Evolutionary conservation across 2,113 vertebrate species (phyloP), one percentile per base, ranked within the genome.

Genomic region (Tychaedon coryphoeus): DNA sequence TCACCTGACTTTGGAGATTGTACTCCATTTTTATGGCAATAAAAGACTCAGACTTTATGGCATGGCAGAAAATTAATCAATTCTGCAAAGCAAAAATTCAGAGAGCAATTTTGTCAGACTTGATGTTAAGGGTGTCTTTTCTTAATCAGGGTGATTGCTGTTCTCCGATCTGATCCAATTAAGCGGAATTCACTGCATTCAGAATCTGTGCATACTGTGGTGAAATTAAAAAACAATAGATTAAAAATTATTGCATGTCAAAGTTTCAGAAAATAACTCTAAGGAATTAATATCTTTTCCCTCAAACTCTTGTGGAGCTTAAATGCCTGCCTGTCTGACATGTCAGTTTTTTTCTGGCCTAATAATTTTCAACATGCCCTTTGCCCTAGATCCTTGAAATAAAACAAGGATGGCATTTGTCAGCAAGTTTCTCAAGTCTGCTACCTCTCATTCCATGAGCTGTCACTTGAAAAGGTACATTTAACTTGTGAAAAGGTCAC

Each of bases 401-500:
- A 95, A 95, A 96, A 84, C 90, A 95, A 93, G 76, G 73, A 87
- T 85, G 75, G 73, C 93, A 86, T 67, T 93, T 95, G 85, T 95
- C 90, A 88, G 60, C 71, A 97, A 94, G 70, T 93, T 95, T 92
- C 76, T 95, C 61, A 84, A 94, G 74, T 95, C 75, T 94, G 71
- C 84, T 95, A 42, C 34, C 75, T 96, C 64, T 58, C 86, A 72
- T 90, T 97, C 88, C 65, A 92, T 54, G 34, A 96, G 62, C 77
- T 95, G 88, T 94, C 86, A 85, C 81, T 88, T 97, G 93, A 94
- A 94, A 88, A 94, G 64, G 56, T 91, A 82, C 36, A 45, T 75
- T 95, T 95, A 86, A 89, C 77, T 96, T 86, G 36, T 86, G 71
- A 92, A 95, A 97, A 95, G 95, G 88, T 96, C 45, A 89, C 66